phyloP scores from a whole-genome alignment of 1,140 invertebrate genomes.

The Drosophila ananassae region DNA sequence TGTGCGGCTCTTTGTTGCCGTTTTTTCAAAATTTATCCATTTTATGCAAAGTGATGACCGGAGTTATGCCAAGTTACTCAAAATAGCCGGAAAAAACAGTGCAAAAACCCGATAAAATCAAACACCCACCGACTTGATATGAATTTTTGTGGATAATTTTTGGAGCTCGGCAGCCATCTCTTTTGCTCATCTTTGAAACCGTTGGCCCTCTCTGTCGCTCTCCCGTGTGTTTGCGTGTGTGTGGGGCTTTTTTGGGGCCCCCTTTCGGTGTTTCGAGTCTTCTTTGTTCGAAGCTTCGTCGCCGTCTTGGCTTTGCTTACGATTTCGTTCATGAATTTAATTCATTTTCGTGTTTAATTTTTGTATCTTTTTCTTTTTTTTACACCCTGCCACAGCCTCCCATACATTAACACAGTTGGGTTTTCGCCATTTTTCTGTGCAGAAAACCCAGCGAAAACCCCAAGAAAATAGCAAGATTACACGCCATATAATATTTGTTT shows the following conservation, averaged over 20 bases:
- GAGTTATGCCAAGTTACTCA: constrained; percentile 54
- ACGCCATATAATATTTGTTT: neutral
- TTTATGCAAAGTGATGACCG: constrained; percentile 58
- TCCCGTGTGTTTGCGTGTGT: constrained; percentile 50
- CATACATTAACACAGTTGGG: constrained; percentile 31
- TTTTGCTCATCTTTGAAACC: constrained; percentile 52
- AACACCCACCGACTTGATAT: constrained; percentile 41
- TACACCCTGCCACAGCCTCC: constrained; percentile 21
- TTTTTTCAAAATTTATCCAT: constrained; percentile 36
- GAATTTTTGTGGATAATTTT: constrained; percentile 44
- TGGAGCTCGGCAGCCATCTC: constrained; percentile 58
- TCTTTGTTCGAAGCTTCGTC: constrained; percentile 58
- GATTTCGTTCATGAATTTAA: constrained; percentile 75
- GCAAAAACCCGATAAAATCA: constrained; percentile 32
- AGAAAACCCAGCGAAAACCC: constrained; percentile 1
- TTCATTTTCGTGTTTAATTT: constrained; percentile 71
- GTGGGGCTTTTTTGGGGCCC: constrained; percentile 31
- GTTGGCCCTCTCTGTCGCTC: constrained; percentile 35
- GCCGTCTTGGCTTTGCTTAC: constrained; percentile 63
- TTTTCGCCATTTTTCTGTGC: constrained; percentile 54
- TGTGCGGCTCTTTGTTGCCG: constrained; percentile 25
- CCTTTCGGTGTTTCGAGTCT: constrained; percentile 42
- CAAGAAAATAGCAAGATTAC: constrained; percentile 6
- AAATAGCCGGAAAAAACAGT: constrained; percentile 53
- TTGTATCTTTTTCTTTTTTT: constrained; percentile 43